Percentiles rank a stretch among this genome's conserved stretches.
Conservation (phyloP, 2,797 vertebrate genomes). For the Anabas testudineus region DNA sequence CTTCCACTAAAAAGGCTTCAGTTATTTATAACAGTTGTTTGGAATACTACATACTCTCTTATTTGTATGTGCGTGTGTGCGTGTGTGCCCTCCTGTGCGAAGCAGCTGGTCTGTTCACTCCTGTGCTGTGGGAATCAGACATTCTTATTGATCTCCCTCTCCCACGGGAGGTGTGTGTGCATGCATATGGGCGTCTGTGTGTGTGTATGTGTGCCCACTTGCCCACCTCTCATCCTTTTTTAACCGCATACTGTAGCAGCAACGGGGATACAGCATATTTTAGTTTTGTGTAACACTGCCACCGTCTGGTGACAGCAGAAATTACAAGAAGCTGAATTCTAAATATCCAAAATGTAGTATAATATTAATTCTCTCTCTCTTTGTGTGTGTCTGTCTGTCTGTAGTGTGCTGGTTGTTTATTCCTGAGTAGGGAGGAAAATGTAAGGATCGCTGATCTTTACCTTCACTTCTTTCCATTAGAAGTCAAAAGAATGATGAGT, state of each 20-base stretch:
- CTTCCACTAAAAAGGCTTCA: constrained; percentile 68
- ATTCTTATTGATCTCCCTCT: constrained; percentile 83
- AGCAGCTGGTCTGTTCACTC: constrained; percentile 76
- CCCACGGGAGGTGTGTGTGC: constrained; percentile 56
- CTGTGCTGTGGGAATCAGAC: constrained; percentile 76
- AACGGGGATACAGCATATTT: not conserved
- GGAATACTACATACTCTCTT: constrained; percentile 30
- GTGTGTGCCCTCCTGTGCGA: constrained; percentile 47
- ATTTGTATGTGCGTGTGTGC: constrained; percentile 25
- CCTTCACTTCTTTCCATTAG: constrained; percentile 41
- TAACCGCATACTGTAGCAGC: constrained; percentile 34
- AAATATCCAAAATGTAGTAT: constrained; percentile 17
- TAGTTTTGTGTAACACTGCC: constrained; percentile 76
- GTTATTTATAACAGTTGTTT: constrained; percentile 75
- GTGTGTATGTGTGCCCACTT: constrained; percentile 1
- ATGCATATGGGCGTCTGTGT: constrained; percentile 1
- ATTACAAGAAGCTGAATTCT: constrained; percentile 34
- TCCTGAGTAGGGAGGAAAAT: constrained; percentile 75
- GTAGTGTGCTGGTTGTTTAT: constrained; percentile 82
- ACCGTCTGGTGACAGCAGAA: constrained; percentile 51
- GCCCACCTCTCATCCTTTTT: constrained; percentile 52
- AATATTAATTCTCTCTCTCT: constrained; percentile 34
- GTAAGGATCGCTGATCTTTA: constrained; percentile 78
- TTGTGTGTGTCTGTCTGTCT: constrained; percentile 54
- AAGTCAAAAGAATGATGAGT: not conserved